Conservation (phyloP, 2,797 vertebrate species). For the Thripadectes ignobilis region DNA sequence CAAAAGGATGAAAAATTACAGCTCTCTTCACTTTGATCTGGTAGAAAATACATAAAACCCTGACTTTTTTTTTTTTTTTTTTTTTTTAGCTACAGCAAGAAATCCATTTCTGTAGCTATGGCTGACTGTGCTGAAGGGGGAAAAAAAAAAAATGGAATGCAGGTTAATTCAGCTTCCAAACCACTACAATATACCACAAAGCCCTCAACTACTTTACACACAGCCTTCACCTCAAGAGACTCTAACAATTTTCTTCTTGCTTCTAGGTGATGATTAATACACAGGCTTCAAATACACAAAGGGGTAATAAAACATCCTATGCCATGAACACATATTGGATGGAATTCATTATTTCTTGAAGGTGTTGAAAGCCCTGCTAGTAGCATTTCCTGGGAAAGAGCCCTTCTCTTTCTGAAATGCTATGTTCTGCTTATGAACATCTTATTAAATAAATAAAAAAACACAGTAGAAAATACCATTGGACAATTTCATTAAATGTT, state of each 20-base stretch:
- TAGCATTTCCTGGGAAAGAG: not conserved
- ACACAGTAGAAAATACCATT: not conserved
- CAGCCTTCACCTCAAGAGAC: conserved; percentile 35
- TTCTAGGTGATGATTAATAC: conserved; percentile 58
- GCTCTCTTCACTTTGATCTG: conserved; percentile 13
- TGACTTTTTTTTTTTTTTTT: not conserved
- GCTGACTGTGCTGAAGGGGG: not conserved
- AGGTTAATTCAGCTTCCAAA: conserved; percentile 41
- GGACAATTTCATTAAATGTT: not conserved
- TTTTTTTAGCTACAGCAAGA: not conserved
- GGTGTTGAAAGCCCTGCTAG: not conserved
- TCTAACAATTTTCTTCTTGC: conserved; percentile 42
- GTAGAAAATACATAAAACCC: not conserved
- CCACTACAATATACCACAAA: conserved; percentile 13
- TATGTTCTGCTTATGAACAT: not conserved
- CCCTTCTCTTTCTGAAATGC: not conserved
- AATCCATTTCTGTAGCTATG: not conserved
- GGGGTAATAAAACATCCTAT: conserved; percentile 21
- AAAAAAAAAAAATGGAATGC: not conserved
- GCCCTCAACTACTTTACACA: not conserved
- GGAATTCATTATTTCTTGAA: conserved; percentile 37
- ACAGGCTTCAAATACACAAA: conserved; percentile 3
- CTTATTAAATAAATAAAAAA: not conserved
- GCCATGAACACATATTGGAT: not conserved
- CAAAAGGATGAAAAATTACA: conserved; percentile 32